Base-by-base conservation (phyloP, 2,113 vertebrate genomes). In the Regulus satrapa region DNA sequence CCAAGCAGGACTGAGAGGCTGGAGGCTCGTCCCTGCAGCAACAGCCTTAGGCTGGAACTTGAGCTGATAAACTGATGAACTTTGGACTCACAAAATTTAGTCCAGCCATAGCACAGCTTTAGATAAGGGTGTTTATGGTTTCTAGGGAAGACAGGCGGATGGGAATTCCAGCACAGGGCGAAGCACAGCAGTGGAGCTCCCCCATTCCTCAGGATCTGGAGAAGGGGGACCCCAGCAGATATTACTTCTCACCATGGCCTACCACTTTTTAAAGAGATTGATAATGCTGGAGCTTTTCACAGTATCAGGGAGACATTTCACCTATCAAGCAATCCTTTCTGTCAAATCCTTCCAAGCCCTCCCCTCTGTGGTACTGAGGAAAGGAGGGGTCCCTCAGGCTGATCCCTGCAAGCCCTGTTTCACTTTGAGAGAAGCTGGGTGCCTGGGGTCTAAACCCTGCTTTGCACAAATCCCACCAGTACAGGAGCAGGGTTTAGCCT, bases 101-200 rank as follows among this genome's bases (percentile, higher is more conserved):
- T 36, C 18, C 13, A 40, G 52, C 9, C 46, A 3, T 6, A 38
- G 38, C 23, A 19, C 7, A 23, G 46, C 17, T 10, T 38, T 68
- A 54, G 69, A 28, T 23, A 61, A 45, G 19, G 15, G 13, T 3
- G 8, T 84, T 76, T 55, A n/a, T 45, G 72, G 45, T 79, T 88
- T 76, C 72, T 26, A 6, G 38, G 34, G 45, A 78, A 77, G 68
- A 48, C 29, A 26, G 55, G 69, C 0, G 0, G 49, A 32, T 48
- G 11, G 41, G 31, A 61, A 41, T 41, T 23, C 19, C 32, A 31
- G 59, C 5, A 4, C 14, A 23, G 34, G 14, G 34, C 0, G 0
- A 34, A 79, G 49, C 3, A 9, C 29, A 67, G 29, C n/a, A 25
- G 28, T 5, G 18, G 32, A 49, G 32, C 17, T 59, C 10, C 28